These are phyloP conservation scores for Lasioglossum albipes DNA, from an alignment of 1,140 invertebrate genomes.

Conservation along the genomic window DNA sequence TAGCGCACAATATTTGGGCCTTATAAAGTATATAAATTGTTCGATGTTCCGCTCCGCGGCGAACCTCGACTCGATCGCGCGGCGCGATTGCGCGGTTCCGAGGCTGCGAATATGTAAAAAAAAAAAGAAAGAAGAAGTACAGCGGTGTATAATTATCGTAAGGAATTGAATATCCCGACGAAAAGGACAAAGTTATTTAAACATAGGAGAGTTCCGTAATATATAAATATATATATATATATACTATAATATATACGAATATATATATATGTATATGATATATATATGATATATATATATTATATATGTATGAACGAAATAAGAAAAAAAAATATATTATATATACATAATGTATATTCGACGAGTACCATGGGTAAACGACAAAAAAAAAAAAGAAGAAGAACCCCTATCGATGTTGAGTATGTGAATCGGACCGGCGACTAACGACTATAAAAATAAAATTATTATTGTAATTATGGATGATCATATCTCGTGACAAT, in stretches of 20 bases:
- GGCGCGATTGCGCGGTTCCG: conserved; percentile 11
- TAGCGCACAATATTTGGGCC: conserved; percentile 69
- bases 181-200: conserved; percentile 30
- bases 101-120: conserved; percentile 11
- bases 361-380: conserved; percentile 23
- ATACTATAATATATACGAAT: conserved; percentile 42
- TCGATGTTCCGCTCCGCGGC: conserved; percentile 50
- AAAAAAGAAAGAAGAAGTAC: not conserved
- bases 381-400: not conserved
- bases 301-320: conserved; percentile 22
- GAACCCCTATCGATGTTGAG: conserved; percentile 30
- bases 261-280: conserved; percentile 31
- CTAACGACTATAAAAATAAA: conserved; percentile 40
- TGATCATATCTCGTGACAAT: conserved; percentile 61
- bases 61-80: conserved; percentile 18
- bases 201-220: conserved; percentile 44
- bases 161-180: conserved; percentile 55
- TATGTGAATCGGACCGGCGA: conserved; percentile 28
- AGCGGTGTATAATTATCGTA: conserved; percentile 49
- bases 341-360: conserved; percentile 50
- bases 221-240: conserved; percentile 42
- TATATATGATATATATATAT: conserved; percentile 24
- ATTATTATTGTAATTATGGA: conserved; percentile 26
- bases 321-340: conserved; percentile 8
- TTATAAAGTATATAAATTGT: conserved; percentile 62